Base-by-base conservation (phyloP, 2,888 invertebrate species). In the Aromia moschata region DNA sequence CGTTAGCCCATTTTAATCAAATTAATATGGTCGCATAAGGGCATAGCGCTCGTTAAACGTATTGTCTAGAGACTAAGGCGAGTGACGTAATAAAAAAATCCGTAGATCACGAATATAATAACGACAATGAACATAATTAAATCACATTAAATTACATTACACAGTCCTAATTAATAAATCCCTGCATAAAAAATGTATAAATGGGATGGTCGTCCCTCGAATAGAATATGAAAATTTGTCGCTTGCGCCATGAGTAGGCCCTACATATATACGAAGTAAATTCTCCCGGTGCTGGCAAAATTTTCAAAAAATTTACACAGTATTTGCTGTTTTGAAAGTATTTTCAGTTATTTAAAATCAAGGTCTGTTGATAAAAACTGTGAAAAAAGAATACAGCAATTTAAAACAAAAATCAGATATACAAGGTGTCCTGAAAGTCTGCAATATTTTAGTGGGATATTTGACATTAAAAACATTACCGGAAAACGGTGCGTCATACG, bases 121-220 rank as follows among this genome's bases (percentile, higher is more conserved):
- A 56, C 43, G 58, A 55, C 49, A 56, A 58, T 56, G 52, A 31
- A 14, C 41, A 65, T 69, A 69, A 70, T 70, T 70, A 72, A 71
- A 72, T 72, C 72, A 70, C 58, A 65, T 65, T 60, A 62, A 54
- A 49, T 45, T 38, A 58, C 60, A 65, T 60, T 65, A 62, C 65
- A 68, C 64, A n/a, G 70, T 70, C 66, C 70, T 72, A 71, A 72
- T 72, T 72, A 72, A 72, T 72, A 72, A 71, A 70, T 70, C 68
- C 59, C 58, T 62, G 56, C 57, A 52, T 58, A 15, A 58, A 58
- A 58, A 58, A 58, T 58, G 53, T 43, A 58, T 54, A 47, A 58
- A 59, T 58, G 67, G 69, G 67, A 37, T 60, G 54, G 68, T 56
- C 64, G 53, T 44, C 36, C 18, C 47, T 36, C 54, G 56, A 60